Evolutionary conservation across 92 coral and sea anemone species (phyloP).

Genomic region (Umimayanthus kanabou): DNA sequence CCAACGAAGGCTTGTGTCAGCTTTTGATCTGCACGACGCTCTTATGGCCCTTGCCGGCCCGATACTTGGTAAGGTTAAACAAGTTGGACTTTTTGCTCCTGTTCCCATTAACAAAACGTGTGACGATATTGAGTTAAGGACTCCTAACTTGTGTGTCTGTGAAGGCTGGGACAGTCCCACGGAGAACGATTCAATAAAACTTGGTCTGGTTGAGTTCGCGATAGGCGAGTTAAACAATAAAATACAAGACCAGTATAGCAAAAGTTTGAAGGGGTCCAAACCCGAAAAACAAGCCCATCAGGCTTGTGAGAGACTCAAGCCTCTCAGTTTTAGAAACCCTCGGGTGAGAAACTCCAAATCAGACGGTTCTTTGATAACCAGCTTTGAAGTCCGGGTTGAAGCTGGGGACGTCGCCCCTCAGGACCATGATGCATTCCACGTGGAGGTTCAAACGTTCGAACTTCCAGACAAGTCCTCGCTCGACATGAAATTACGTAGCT

Average conservation of each 20-base stretch:
- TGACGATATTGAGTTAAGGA: conserved; percentile 63
- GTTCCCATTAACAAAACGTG: conserved; percentile 61
- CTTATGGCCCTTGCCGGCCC: conserved; percentile 62
- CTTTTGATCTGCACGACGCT: conserved; percentile 71
- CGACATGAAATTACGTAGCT: conserved; percentile 61
- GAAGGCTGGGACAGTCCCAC: conserved; percentile 82
- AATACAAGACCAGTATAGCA: conserved; percentile 40
- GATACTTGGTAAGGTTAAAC: conserved; percentile 40
- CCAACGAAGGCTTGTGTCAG: conserved; percentile 70
- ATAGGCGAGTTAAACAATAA: conserved; percentile 74
- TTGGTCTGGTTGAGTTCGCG: conserved; percentile 82
- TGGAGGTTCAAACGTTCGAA: conserved; percentile 56
- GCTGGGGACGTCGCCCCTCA: conserved; percentile 57
- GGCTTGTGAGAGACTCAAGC: conserved; percentile 58
- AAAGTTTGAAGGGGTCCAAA: conserved; percentile 16
- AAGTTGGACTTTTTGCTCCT: conserved; percentile 62
- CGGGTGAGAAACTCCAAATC: conserved; percentile 60
- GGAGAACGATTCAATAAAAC: conserved; percentile 55
- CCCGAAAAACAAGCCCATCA: conserved; percentile 31
- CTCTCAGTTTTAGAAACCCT: conserved; percentile 59
- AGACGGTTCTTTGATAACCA: conserved; percentile 41
- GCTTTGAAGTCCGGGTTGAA: conserved; percentile 38
- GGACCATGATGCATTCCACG: conserved; percentile 52
- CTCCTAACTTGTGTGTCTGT: conserved; percentile 80
- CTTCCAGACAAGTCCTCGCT: conserved; percentile 42